Evolutionary conservation across 2,888 invertebrate species (phyloP), one percentile per base, ranked within the genome.

Genomic region (Gortyna flavago): DNA sequence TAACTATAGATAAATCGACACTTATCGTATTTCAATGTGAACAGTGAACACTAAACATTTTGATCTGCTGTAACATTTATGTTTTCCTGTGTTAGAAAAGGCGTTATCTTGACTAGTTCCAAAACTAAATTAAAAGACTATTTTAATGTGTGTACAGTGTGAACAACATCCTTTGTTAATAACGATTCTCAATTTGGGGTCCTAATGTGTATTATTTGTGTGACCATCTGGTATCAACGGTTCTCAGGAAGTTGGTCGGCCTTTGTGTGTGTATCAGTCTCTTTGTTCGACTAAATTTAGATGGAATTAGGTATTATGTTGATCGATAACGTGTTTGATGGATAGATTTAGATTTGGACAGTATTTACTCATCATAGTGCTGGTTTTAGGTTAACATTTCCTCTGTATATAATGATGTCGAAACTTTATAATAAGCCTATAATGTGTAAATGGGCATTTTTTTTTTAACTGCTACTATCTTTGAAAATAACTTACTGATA

Each of bases 81-180:
- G 5, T 25, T 57, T 80, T 57, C 73, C 66, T 62, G 35, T 62
- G 3, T 79, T 41, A 48, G 29, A 44, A 59, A 70, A 64, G 9
- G 54, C 25, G 61, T 64, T 81, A 85, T 72, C 75, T 54, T 54
- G 25, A 54, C 9, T 25, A 54, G 25, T 69, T 72, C 35, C n/a
- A 38, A 68, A 73, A 77, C 71, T 77, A 79, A 79, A 87, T 87
- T 68, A 62, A 85, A 85, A 73, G 54, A 18, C 38, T 18, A 18
- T 62, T 48, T 16, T 74, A 72, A 80, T 74, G 11, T 35, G 38
- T 54, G 29, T 35, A 72, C 25, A 41, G 54, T 57, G 62, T 57
- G 51, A 62, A 79, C 32, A 74, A 66, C 65, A 68, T 78, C 77
- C 77, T 74, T 76, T 85, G 77, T 71, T 81, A 73, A 64, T 75